Conservation (phyloP, 2,888 invertebrate species). For the Mythimna albipuncta region DNA sequence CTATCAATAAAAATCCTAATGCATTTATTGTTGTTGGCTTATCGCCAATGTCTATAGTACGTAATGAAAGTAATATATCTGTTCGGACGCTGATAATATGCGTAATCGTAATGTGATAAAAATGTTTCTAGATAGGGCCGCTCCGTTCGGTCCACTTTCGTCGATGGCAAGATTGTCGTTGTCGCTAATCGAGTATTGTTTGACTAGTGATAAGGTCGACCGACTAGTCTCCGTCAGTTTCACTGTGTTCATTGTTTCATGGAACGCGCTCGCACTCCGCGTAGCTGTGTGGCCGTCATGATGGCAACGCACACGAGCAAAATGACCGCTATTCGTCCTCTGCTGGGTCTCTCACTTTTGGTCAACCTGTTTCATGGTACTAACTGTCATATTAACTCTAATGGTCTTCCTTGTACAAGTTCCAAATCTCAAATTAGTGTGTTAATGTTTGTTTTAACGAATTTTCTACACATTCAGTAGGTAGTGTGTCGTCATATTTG, state of each 20-base stretch:
- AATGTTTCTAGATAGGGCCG: slow-evolving; percentile 30
- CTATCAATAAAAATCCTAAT: slow-evolving; percentile 44
- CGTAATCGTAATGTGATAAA: slow-evolving; percentile 46
- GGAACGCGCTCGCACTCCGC: slow-evolving; percentile 32
- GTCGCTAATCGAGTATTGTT: slow-evolving; percentile 54
- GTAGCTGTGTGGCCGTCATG: slow-evolving; percentile 27
- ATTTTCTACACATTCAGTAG: slow-evolving; percentile 5
- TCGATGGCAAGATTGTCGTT: slow-evolving; percentile 30
- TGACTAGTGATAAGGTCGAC: slow-evolving; percentile 54
- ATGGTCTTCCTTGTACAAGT: slow-evolving; percentile 26
- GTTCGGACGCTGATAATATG: slow-evolving; percentile 37
- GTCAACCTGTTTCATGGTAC: slow-evolving; percentile 61
- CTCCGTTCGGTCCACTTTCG: slow-evolving; percentile 28
- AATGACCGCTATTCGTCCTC: slow-evolving; percentile 73
- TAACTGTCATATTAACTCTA: slow-evolving; percentile 53
- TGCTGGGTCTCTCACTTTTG: slow-evolving; percentile 55
- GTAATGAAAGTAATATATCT: slow-evolving; percentile 47
- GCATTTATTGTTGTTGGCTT: slow-evolving; percentile 56
- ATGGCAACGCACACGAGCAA: slow-evolving; percentile 49
- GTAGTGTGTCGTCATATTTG: slow-evolving; percentile 17
- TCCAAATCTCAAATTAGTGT: slow-evolving; percentile 21
- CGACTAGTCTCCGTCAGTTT: slow-evolving; percentile 45
- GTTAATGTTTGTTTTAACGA: slow-evolving; percentile 19
- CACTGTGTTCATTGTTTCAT: slow-evolving; percentile 56
- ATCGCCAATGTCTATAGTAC: slow-evolving; percentile 49